These are phyloP conservation scores for Leptodactylus fallax DNA, from an alignment of 2,797 vertebrate genomes.

Conservation along the genomic window DNA sequence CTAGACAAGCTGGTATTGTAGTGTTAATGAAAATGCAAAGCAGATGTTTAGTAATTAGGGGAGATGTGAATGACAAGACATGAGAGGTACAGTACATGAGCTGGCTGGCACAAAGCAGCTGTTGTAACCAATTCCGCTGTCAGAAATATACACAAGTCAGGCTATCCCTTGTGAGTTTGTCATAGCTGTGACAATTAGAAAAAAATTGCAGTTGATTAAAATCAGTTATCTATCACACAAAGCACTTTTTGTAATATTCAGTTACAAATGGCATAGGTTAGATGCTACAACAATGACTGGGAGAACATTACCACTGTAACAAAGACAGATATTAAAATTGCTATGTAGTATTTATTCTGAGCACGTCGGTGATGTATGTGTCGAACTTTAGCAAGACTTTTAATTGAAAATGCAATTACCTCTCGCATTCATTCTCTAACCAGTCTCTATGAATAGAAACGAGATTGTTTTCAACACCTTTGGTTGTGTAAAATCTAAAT, in stretches of 20 bases:
- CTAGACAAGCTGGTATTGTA: constrained; percentile 93
- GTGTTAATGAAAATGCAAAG: constrained; percentile 95
- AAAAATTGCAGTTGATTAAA: constrained; percentile 88
- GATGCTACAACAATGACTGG: constrained; percentile 54
- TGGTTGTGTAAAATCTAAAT: constrained; percentile 27
- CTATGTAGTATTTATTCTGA: constrained; percentile 41
- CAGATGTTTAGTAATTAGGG: constrained; percentile 99
- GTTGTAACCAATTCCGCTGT: constrained; percentile 91
- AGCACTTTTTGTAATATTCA: constrained; percentile 65
- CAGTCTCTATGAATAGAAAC: constrained; percentile 38
- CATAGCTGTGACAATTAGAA: constrained; percentile 85
- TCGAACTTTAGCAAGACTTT: constrained; percentile 47
- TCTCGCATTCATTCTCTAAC: constrained; percentile 39
- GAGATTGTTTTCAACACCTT: constrained; percentile 36
- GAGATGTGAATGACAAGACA: constrained; percentile 99
- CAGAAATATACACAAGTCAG: constrained; percentile 92
- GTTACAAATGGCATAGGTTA: constrained; percentile 57
- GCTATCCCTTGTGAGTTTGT: constrained; percentile 86
- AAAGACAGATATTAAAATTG: constrained; percentile 41
- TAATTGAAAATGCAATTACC: constrained; percentile 60
- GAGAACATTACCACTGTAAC: constrained; percentile 41
- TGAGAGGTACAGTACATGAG: constrained; percentile 89
- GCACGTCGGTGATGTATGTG: constrained; percentile 42
- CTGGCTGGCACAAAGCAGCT: constrained; percentile 93
- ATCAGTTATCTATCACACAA: constrained; percentile 74